phyloP scores from a whole-genome alignment of 2,888 invertebrate genomes.

The Lissocephala sabroskyi region DNA sequence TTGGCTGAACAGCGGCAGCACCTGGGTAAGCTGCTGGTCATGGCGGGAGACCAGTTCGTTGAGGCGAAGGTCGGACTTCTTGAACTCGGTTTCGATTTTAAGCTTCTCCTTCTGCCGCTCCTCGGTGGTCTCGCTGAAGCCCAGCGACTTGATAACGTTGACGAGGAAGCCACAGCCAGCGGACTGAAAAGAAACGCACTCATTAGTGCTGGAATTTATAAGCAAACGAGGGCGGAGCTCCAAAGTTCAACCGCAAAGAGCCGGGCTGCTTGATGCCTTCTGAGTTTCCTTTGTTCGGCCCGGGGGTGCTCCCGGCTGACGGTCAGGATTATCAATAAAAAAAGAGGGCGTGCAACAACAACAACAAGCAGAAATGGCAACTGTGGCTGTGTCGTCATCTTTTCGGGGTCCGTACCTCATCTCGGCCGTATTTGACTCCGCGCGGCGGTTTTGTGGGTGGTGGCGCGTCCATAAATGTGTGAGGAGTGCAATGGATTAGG shows the following conservation, averaged over 20 bases:
- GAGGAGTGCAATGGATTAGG: no score
- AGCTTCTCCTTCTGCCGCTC: slow-evolving; percentile 94
- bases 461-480: slow-evolving; percentile 79
- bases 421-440: slow-evolving; percentile 88
- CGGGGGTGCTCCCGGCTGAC: no score
- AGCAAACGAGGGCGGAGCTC: neutral
- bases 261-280: no score
- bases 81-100: slow-evolving; percentile 94
- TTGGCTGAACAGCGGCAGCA: slow-evolving; percentile 81
- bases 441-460: slow-evolving; percentile 88
- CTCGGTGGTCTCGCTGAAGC: slow-evolving; percentile 94
- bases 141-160: slow-evolving; percentile 95
- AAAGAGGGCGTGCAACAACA: slow-evolving; percentile 42
- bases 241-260: no score
- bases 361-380: slow-evolving; percentile 16
- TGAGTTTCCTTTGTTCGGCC: no score
- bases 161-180: slow-evolving; percentile 85
- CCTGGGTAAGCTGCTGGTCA: slow-evolving; percentile 86
- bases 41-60: slow-evolving; percentile 91
- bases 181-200: slow-evolving; percentile 74
- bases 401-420: slow-evolving; percentile 77
- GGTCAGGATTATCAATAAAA: no score
- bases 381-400: slow-evolving; percentile 44
- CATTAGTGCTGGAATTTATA: no score
- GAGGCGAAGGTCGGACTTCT: slow-evolving; percentile 89